Conservation (phyloP, 2,113 vertebrate species). For the Prionailurus bengalensis region DNA sequence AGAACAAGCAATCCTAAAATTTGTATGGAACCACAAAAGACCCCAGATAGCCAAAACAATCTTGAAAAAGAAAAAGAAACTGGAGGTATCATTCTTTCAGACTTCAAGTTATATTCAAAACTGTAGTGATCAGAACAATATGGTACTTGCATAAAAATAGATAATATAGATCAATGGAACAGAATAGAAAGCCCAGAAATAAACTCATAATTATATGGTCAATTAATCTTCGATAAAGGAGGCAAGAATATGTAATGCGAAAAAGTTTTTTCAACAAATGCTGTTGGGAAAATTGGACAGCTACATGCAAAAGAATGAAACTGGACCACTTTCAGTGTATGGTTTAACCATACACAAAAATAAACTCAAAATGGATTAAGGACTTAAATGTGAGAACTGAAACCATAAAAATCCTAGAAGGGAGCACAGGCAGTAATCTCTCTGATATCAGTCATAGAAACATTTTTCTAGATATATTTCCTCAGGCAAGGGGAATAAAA, state of each 20-base stretch:
- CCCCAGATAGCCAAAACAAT: neutral
- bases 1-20: neutral
- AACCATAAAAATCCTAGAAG: neutral
- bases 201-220: neutral
- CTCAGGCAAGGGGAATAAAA: neutral
- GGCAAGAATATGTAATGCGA: neutral
- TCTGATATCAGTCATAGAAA: neutral
- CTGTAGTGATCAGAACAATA: neutral
- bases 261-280: neutral
- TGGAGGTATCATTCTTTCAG: neutral
- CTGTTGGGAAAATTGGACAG: neutral
- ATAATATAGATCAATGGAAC: neutral
- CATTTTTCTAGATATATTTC: neutral
- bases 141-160: neutral
- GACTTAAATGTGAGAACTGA: neutral
- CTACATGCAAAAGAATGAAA: neutral
- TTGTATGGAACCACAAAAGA: neutral
- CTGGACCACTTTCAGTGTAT: neutral
- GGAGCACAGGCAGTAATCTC: neutral
- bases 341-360: neutral
- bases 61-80: neutral
- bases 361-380: neutral
- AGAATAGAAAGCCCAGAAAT: neutral
- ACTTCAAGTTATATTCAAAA: neutral
- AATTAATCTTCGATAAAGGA: neutral